These are phyloP conservation scores for Chloroceryle amazona DNA, from an alignment of 2,797 vertebrate genomes.

Conservation along the genomic window DNA sequence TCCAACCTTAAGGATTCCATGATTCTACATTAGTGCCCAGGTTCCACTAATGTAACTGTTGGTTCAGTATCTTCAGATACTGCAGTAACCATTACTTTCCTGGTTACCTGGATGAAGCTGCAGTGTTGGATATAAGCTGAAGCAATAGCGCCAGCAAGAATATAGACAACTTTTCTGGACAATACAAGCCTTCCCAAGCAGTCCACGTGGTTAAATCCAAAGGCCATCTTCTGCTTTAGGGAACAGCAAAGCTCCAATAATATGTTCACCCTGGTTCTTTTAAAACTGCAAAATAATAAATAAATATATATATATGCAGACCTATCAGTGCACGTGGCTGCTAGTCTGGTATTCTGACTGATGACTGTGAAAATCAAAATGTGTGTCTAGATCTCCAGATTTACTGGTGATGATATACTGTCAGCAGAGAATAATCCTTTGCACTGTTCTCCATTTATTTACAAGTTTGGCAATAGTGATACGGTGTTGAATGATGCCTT, in stretches of 20 bases:
- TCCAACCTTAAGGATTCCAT: too few relatives aligned
- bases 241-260: background rate
- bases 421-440: background rate
- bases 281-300: background rate
- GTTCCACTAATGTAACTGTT: accelerated
- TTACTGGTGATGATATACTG: background rate
- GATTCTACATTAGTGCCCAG: background rate
- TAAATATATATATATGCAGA: too few relatives aligned
- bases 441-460: background rate
- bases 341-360: background rate
- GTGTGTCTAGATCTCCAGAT: background rate
- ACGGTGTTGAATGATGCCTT: background rate
- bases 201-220: background rate
- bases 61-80: background rate
- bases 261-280: background rate
- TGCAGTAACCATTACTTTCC: background rate
- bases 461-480: background rate
- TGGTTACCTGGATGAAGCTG: background rate
- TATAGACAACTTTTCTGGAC: background rate
- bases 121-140: background rate
- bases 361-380: background rate
- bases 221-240: background rate
- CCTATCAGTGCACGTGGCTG: background rate
- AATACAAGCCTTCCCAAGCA: background rate
- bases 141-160: background rate